A percentile compares a stretch with the other conserved stretches of the same genome.
Evolutionary conservation across 2,888 invertebrate species (phyloP).

Genomic region (Cheilosia scutellata): DNA sequence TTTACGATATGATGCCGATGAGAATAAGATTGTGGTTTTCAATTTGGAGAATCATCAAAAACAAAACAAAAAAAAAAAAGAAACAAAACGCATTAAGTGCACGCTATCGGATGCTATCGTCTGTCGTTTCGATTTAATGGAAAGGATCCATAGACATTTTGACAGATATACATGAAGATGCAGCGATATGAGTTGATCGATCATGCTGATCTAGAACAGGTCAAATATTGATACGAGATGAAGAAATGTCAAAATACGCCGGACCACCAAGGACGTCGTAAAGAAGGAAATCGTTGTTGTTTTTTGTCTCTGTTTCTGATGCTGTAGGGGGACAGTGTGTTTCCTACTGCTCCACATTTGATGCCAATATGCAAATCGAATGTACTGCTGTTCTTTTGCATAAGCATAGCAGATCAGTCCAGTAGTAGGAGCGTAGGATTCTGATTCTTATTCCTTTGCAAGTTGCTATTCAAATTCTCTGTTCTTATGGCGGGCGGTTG

Average conservation of each 20-base stretch:
- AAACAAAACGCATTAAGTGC: constrained; percentile 3
- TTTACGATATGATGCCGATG: constrained; percentile 41
- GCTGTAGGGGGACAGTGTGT: background rate
- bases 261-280: constrained; percentile 60
- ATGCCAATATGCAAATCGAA: constrained; percentile 63
- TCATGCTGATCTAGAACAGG: constrained; percentile 57
- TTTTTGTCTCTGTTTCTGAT: constrained; percentile 8
- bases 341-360: constrained; percentile 67
- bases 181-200: constrained; percentile 59
- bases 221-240: constrained; percentile 50
- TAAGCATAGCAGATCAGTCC: constrained; percentile 33
- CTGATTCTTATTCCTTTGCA: constrained; percentile 45
- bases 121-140: constrained; percentile 22
- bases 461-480: constrained; percentile 65
- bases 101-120: constrained; percentile 19
- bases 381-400: constrained; percentile 42
- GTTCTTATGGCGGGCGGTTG: constrained; percentile 5
- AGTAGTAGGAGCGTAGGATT: constrained; percentile 19
- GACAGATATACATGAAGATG: constrained; percentile 17
- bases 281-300: constrained; percentile 15
- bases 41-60: constrained; percentile 13
- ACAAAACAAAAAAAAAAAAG: background rate
- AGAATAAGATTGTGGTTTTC: constrained; percentile 43
- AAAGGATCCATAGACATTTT: constrained; percentile 38
- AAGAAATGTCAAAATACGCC: constrained; percentile 59